Conservation (phyloP, 1,140 invertebrate genomes). For the Formica exsecta region DNA sequence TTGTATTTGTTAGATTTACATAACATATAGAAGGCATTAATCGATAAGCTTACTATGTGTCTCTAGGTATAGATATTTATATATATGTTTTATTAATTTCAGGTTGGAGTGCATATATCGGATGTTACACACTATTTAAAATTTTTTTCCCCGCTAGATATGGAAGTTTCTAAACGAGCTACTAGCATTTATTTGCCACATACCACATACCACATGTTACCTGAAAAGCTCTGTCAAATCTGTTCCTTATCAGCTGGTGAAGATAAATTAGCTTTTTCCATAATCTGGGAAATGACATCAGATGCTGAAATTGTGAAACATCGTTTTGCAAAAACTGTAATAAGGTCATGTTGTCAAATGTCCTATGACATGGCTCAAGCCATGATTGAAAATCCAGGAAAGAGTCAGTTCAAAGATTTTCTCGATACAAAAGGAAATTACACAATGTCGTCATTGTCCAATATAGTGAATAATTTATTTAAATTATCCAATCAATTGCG, state of each 20-base stretch:
- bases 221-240: slow-evolving; percentile 92
- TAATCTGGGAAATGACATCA: slow-evolving; percentile 93
- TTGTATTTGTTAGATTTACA: background rate
- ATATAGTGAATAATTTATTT: slow-evolving; percentile 90
- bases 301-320: slow-evolving; percentile 89
- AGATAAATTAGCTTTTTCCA: slow-evolving; percentile 95
- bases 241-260: slow-evolving; percentile 95
- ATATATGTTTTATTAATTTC: slow-evolving; percentile 42
- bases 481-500: slow-evolving; percentile 90
- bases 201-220: slow-evolving; percentile 96
- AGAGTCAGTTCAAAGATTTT: slow-evolving; percentile 87
- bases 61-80: background rate
- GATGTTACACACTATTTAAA: slow-evolving; percentile 95
- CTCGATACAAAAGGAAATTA: slow-evolving; percentile 90
- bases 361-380: slow-evolving; percentile 96
- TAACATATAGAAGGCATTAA: background rate
- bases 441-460: slow-evolving; percentile 88
- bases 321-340: slow-evolving; percentile 93
- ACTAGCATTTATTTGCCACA: slow-evolving; percentile 96
- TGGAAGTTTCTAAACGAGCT: slow-evolving; percentile 91
- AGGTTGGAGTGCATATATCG: slow-evolving; percentile 96
- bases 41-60: background rate
- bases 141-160: slow-evolving; percentile 91
- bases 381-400: slow-evolving; percentile 91
- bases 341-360: slow-evolving; percentile 95